Evolutionary conservation across 2,797 vertebrate species (phyloP), one percentile per base, ranked within the genome.

Genomic region (Centroberyx gerrardi): DNA sequence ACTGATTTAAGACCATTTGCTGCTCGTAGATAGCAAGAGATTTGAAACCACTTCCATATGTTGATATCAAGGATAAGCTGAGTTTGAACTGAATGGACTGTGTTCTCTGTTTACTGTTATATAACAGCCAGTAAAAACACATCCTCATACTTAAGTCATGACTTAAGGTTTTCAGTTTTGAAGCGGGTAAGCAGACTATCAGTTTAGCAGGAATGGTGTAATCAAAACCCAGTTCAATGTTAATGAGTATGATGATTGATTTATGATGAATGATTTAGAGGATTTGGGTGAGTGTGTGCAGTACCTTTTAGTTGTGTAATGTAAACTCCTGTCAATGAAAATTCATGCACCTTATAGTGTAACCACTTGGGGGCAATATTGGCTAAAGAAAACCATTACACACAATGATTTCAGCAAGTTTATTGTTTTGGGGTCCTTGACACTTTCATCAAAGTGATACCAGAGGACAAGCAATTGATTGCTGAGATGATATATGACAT

Each of bases 1-100:
- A 95, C 90, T 95, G 90, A 93, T 95, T 95, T 95, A 91, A 94
- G 93, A 88, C 87, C 85, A 90, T 94, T 94, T 93, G 91, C 90
- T 92, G 91, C 89, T 86, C 76, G 87, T 81, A 93, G 91, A 94
- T 93, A 93, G 69, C 84, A 78, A 81, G 90, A 87, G 83, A 89
- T 89, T 86, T 71, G 68, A 89, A 95, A 96, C 52, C 80, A 86
- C 81, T 95, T 89, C 95, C 95, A 95, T 63, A 92, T 95, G 95
- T 72, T 88, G 86, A 93, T 92, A 88, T 87, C 28, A 74, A 72
- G 90, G 90, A 91, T 92, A 93, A 91, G 83, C 74, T 14, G 74
- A 51, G 87, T 87, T 90, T 90, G 86, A 87, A 91, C 83, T 12
- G 62, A 73, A 82, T 36, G 58, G 82, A 46, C 62, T 70, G 56